phyloP scores from a whole-genome alignment of 2,113 vertebrate genomes.

The Mus pahari region DNA sequence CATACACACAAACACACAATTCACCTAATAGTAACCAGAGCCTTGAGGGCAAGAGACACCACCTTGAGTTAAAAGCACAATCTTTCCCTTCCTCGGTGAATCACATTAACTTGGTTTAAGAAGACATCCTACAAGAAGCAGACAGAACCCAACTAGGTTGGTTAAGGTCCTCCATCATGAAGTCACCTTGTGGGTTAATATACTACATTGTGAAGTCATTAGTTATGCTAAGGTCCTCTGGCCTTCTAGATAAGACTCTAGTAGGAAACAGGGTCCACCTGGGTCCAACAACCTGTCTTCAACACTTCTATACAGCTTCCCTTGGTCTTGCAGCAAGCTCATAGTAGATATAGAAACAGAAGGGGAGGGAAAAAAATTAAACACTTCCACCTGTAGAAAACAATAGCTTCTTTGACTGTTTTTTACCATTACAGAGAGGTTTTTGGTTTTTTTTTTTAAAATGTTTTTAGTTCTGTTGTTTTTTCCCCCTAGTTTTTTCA shows the following conservation, averaged over 20 bases:
- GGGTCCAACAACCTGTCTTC: not conserved
- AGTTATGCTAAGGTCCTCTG: not conserved
- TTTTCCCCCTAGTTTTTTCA: not conserved
- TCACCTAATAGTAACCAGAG: not conserved
- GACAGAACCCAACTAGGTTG: not conserved
- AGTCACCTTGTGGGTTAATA: not conserved
- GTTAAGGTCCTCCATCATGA: not conserved
- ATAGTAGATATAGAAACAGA: not conserved
- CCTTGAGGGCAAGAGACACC: not conserved
- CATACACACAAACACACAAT: not conserved
- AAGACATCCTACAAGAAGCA: not conserved
- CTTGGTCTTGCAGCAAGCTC: not conserved
- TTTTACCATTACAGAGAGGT: not conserved
- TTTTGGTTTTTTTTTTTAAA: not conserved
- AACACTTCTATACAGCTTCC: not conserved
- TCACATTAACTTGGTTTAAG: not conserved
- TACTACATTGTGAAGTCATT: not conserved
- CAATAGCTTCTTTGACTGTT: not conserved
- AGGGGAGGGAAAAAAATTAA: not conserved
- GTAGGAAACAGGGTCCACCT: not conserved
- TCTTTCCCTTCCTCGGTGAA: not conserved
- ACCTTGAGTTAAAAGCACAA: slow-evolving; percentile 22
- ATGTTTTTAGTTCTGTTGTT: not conserved
- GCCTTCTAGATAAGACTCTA: not conserved
- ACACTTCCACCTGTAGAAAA: not conserved